These are phyloP conservation scores for Esperia sulphurella DNA, from an alignment of 2,888 invertebrate species.

Conservation along the genomic window DNA sequence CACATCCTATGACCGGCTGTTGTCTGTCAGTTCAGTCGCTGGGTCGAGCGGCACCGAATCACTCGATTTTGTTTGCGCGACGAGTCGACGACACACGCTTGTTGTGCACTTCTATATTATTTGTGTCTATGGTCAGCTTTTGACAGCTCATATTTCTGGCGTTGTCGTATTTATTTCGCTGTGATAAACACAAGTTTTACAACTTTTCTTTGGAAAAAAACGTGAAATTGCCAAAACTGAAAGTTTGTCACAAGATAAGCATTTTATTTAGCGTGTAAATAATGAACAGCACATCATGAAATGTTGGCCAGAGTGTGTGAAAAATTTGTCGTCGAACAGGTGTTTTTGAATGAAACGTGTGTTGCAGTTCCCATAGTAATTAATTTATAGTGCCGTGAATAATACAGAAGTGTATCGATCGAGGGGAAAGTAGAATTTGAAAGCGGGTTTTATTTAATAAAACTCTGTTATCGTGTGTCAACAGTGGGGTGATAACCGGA, in stretches of 20 bases:
- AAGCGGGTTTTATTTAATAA: conserved; percentile 18
- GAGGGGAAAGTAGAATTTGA: conserved; percentile 32
- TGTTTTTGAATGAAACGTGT: conserved; percentile 86
- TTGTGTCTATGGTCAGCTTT: conserved; percentile 62
- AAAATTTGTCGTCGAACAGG: conserved; percentile 86
- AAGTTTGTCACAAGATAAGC: conserved; percentile 19
- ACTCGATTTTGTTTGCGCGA: conserved; percentile 44
- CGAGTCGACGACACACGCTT: conserved; percentile 46
- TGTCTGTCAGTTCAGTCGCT: conserved; percentile 25
- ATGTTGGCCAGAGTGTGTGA: conserved; percentile 81
- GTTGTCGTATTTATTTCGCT: conserved; percentile 60
- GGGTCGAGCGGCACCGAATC: conserved; percentile 36
- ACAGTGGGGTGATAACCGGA: conserved; percentile 22
- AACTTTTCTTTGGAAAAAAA: conserved; percentile 29
- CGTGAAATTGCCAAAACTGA: conserved; percentile 13
- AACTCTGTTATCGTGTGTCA: conserved; percentile 12
- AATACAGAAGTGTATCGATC: conserved; percentile 74
- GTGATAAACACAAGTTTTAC: conserved; percentile 59
- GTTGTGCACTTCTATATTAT: conserved; percentile 7
- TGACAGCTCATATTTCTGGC: conserved; percentile 72
- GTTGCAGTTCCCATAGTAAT: conserved; percentile 72
- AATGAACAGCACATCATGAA: conserved; percentile 24
- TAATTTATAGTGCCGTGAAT: conserved; percentile 73
- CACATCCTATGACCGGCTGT: conserved; percentile 83
- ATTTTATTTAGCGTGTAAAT: conserved; percentile 22